Evolutionary conservation across 2,113 vertebrate species (phyloP).

Genomic region (Narcine bancroftii): DNA sequence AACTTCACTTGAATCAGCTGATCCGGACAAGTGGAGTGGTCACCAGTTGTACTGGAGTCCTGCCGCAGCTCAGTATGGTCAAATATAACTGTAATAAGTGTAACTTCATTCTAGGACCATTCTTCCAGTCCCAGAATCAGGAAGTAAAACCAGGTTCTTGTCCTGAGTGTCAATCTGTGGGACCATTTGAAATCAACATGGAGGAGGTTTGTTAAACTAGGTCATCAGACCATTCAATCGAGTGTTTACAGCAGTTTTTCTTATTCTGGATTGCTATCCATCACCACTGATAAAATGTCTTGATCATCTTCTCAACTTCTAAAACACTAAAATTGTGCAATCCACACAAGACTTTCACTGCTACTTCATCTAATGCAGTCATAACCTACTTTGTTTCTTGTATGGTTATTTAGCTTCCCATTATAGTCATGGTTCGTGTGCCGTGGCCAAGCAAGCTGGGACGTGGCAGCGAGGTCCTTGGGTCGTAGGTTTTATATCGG

Average conservation of each 20-base stretch:
- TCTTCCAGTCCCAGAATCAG: slow-evolving; percentile 94
- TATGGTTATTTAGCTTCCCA: background rate
- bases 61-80: slow-evolving; percentile 93
- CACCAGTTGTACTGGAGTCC: slow-evolving; percentile 84
- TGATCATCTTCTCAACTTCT: background rate
- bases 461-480: too few species aligned
- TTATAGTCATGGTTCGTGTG: too few species aligned
- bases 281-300: too few species aligned
- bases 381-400: background rate
- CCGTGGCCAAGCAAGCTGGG: too few species aligned
- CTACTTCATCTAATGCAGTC: background rate
- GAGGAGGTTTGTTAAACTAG: slow-evolving; percentile 70
- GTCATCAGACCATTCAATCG: background rate
- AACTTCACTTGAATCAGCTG: slow-evolving; percentile 93
- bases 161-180: slow-evolving; percentile 85
- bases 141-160: slow-evolving; percentile 96
- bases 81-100: slow-evolving; percentile 98
- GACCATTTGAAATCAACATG: slow-evolving; percentile 98
- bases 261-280: background rate
- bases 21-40: slow-evolving; percentile 94
- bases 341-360: background rate
- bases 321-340: too few species aligned
- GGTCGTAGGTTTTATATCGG: too few species aligned
- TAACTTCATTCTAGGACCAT: slow-evolving; percentile 84
- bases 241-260: background rate